Conservation (phyloP, 2,797 vertebrate genomes). For the Octomys mimax region DNA sequence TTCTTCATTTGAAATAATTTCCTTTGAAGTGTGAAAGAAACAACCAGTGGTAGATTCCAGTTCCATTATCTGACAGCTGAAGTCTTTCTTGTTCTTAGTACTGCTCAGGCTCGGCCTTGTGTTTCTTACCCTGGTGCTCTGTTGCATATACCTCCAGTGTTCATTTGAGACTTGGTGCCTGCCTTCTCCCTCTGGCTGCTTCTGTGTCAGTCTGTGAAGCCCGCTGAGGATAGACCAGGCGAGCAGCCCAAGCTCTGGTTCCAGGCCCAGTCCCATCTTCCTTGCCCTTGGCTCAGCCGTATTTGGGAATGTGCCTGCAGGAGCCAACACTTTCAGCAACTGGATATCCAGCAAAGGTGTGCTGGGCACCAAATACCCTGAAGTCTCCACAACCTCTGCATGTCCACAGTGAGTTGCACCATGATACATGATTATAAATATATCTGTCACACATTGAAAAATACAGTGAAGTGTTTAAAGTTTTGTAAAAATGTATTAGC, state of each 20-base stretch:
- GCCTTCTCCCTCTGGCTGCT: neutral
- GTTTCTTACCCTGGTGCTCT: neutral
- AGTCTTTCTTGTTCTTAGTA: neutral
- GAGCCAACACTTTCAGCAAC: neutral
- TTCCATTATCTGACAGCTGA: neutral
- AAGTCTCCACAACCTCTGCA: neutral
- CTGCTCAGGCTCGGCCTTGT: neutral
- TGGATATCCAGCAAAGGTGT: neutral
- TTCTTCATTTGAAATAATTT: conserved; percentile 9
- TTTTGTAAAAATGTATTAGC: neutral
- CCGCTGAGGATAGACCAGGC: neutral
- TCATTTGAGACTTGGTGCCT: neutral
- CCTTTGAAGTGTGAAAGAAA: neutral
- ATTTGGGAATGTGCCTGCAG: neutral
- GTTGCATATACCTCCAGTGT: neutral
- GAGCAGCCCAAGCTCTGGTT: neutral
- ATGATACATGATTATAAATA: neutral
- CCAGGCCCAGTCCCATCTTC: neutral
- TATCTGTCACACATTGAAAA: neutral
- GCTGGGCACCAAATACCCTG: neutral
- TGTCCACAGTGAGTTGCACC: neutral
- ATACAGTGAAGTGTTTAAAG: neutral
- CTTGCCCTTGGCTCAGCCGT: neutral
- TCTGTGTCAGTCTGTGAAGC: neutral
- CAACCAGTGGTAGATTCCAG: neutral